phyloP scores from a whole-genome alignment of 2,797 vertebrate genomes.

The Tinamus major region DNA sequence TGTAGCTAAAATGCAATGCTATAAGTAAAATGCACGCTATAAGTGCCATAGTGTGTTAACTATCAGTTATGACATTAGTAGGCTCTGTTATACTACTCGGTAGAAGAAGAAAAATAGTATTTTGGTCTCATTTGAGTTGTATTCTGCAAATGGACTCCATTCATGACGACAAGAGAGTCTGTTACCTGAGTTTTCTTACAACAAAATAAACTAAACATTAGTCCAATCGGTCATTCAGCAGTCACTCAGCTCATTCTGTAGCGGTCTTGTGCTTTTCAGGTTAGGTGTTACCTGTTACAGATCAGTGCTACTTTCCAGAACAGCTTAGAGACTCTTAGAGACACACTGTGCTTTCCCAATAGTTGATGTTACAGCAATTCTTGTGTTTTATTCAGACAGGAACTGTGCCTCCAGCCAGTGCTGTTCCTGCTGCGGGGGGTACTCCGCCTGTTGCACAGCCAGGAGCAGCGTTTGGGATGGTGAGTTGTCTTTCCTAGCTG shows the following conservation, averaged over 20 bases:
- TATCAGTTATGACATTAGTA: not conserved
- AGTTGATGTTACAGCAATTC: not conserved
- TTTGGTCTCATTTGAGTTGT: not conserved
- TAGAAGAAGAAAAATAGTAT: not conserved
- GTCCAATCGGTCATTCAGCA: not conserved
- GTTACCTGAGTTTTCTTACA: not conserved
- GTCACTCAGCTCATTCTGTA: not conserved
- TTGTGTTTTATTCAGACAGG: slow-evolving; percentile 70
- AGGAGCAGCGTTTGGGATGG: slow-evolving; percentile 89
- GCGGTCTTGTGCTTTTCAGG: not conserved
- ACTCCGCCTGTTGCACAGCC: slow-evolving; percentile 82
- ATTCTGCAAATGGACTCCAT: not conserved
- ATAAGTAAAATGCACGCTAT: not conserved
- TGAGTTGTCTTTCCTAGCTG: slow-evolving; percentile 72
- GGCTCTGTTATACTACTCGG: not conserved
- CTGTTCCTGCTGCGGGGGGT: slow-evolving; percentile 75
- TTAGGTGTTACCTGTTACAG: not conserved
- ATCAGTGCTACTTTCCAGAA: not conserved
- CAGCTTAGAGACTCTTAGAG: not conserved
- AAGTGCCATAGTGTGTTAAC: not conserved
- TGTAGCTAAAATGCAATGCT: not conserved
- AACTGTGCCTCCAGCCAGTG: slow-evolving; percentile 80
- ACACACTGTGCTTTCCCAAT: not conserved
- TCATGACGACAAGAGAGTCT: not conserved
- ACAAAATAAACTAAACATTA: not conserved